Evolutionary conservation across 2,888 invertebrate genomes (phyloP), one percentile per base, ranked within the genome.

Genomic region (Drosophila paramelanica): DNA sequence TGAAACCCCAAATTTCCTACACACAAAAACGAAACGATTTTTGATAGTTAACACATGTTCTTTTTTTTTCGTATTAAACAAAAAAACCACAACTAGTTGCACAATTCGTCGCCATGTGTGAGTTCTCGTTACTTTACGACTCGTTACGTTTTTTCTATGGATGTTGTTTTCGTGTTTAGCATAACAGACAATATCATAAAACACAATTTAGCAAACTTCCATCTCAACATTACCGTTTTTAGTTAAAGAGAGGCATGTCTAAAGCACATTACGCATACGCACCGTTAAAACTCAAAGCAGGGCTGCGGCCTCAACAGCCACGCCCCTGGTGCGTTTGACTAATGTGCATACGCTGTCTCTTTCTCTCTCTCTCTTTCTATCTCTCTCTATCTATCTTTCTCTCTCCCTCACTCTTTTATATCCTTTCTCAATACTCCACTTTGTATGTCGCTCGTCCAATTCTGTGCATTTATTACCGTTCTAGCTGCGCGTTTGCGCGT

Each of bases 401-500:
- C 20, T 20, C 10, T 59, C 10, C 3, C 36, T 3, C 36, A 13
- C 13, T 36, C 4, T 36, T 36, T 33, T 1, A 11, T 31, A 8
- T 31, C 8, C 20, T 60, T 14, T 25, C 13, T 59, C 8, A 14
- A 11, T 25, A 10, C 36, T 13, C 42, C 2, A 61, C 36, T 60
- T 59, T 81, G 73, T 67, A 50, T 60, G 67, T 70, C 72, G 82
- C 87, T 85, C 78, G 87, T 86, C 89, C 80, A 78, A 81, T 77
- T 76, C 70, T 70, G 69, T 66, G 87, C 88, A 83, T 88, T 91
- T 91, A 91, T 91, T 91, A 91, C 81, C 81, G 91, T 92, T 92
- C 91, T 91, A 91, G 92, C 90, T 78, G 74, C 80, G 89, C 89
- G 65, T 83, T 75, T 73, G 77, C 75, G 89, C 89, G 74, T 69